Base-by-base conservation (phyloP, 2,113 vertebrate species). In the Tragelaphus strepsiceros region DNA sequence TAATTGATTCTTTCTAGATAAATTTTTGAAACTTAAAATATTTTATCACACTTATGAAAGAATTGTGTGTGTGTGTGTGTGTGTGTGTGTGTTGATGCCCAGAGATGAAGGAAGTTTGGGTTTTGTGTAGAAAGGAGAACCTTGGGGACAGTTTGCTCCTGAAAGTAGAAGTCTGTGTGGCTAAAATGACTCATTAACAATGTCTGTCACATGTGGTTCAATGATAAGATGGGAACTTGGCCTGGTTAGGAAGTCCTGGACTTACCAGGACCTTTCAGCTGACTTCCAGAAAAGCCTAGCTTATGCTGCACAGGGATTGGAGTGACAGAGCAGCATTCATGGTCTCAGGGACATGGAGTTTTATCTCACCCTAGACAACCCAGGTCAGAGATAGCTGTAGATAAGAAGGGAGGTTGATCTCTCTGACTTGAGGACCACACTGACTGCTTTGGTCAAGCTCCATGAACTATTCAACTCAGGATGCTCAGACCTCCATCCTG, bases 91-190 rank as follows among this genome's bases (percentile, higher is more conserved):
- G n/a, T 54, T 87, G 32, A 21, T 56, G 24, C 54, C n/a, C 54
- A 53, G 12, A 28, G 56, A 58, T 86, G 74, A 96, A 91, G 71
- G 93, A 95, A 90, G 62, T 91, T 93, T 53, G 64, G 77, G 19
- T 85, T 94, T 85, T 14, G 22, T 39, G 26, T 96, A 53, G 77
- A 97, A 97, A 35, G 82, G 95, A 93, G 92, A 97, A 89, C 77
- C 7, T 74, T 92, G 26, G 59, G 39, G 35, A 84, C 28, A 84
- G 43, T 86, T 92, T 87, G 58, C 82, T 90, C 94, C 46, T 97
- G 84, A 81, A 98, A 92, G 92, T 96, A 7, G 49, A 96, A 67
- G 19, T 95, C 35, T 64, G 3, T 46, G 53, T 90, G 78, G 24
- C 56, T 80, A 17, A 85, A 91, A 39, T 95, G 95, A 97, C 87